phyloP scores from a whole-genome alignment of 2,113 vertebrate genomes.

The Oenanthe melanoleuca region DNA sequence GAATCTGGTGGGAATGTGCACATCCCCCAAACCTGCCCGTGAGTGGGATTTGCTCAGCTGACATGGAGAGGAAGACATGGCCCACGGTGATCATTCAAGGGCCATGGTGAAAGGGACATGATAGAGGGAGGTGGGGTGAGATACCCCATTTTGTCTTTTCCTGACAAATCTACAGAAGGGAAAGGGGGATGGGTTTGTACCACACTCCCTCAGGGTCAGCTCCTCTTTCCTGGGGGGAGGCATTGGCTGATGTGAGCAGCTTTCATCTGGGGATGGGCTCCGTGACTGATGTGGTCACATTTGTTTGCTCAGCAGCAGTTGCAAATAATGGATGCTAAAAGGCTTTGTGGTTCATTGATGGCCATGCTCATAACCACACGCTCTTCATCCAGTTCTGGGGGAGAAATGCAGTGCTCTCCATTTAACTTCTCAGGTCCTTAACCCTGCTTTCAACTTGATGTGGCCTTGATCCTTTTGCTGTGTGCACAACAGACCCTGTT shows the following conservation, averaged over 20 bases:
- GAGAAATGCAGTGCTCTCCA: conserved; percentile 29
- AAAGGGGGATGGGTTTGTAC: conserved; percentile 19
- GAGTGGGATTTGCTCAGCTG: not conserved
- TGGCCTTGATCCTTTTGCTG: not conserved
- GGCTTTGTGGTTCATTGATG: conserved; percentile 83
- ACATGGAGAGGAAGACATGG: not conserved
- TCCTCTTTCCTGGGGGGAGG: conserved; percentile 57
- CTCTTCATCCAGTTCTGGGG: conserved; percentile 70
- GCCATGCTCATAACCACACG: conserved; percentile 68
- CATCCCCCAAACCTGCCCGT: accelerated
- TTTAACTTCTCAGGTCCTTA: conserved; percentile 62
- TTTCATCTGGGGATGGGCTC: conserved; percentile 55
- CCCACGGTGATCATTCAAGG: not conserved
- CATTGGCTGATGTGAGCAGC: conserved; percentile 47
- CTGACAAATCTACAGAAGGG: not conserved
- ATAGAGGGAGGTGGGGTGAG: not conserved
- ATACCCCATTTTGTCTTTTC: not conserved
- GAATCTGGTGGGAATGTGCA: not conserved
- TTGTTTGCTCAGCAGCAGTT: conserved; percentile 79
- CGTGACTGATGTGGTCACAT: conserved; percentile 67
- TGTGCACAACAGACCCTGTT: not conserved
- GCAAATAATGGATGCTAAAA: conserved; percentile 83
- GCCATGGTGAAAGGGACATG: not conserved
- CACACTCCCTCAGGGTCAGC: not conserved
- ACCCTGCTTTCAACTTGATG: not conserved